Evolutionary conservation across 1,140 invertebrate species (phyloP), one percentile per base, ranked within the genome.

Genomic region (Cydia pomonella): DNA sequence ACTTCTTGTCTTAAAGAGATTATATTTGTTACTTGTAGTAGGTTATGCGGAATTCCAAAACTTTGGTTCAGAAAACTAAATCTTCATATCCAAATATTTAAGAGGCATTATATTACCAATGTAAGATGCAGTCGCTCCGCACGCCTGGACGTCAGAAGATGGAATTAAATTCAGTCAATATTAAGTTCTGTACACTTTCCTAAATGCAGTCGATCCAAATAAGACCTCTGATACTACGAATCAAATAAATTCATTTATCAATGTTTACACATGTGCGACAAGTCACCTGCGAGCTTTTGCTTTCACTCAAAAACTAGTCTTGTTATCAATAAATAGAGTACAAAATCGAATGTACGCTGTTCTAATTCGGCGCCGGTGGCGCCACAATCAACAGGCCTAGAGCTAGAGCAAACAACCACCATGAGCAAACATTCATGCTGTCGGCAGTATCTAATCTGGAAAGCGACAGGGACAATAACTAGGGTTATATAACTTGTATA

Each of bases 361-460:
- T 63, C 27, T 75, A 74, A 77, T 80, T 78, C 59, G 77, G 79
- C 75, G 79, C 79, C 74, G 75, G 47, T 38, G 71, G 44, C 41
- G 21, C 64, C n/a, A 21, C 41, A 82, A 77, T 87, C 82, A 86
- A 84, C 84, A 86, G 79, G 69, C 80, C 80, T 79, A 62, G 63
- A 79, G 76, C 76, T 77, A 83, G 80, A 74, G 72, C 84, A 86
- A 90, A 90, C 86, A 89, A 80, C 82, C 83, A 87, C 82, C 80
- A 80, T 82, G 71, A 76, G 74, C 84, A 87, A 87, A 87, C 84
- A 88, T 78, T 80, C 73, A 76, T 79, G 75, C 73, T 82, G 82
- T 80, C 84, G 79, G 69, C 80, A 80, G 82, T 89, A 88, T 90
- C 88, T 90, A 90, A 90, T 90, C 88, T 83, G 81, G 79, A 80